Evolutionary conservation across 2,888 invertebrate genomes (phyloP).

Genomic region (Nematopogon swammerdamellus): DNA sequence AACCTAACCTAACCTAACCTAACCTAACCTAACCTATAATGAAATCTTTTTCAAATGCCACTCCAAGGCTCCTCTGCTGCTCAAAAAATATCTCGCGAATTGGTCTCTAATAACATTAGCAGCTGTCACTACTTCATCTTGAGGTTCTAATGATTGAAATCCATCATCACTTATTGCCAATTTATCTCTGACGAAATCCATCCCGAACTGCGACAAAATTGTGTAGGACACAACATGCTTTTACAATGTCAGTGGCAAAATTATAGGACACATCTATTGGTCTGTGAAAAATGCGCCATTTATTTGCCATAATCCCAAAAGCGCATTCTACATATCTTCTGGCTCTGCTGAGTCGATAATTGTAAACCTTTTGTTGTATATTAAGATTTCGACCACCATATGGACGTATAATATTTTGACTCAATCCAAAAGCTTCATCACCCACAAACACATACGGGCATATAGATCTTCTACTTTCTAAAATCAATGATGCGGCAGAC

Average conservation of each 20-base stretch:
- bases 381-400: background rate
- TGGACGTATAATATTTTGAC: background rate
- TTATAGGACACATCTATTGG: slow-evolving; percentile 7
- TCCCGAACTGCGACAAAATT: slow-evolving; percentile 10
- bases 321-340: background rate
- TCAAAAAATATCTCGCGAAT: slow-evolving; percentile 12
- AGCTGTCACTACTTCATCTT: slow-evolving; percentile 10
- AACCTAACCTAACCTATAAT: no score
- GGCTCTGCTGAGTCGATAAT: background rate
- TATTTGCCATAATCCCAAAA: background rate
- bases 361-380: background rate
- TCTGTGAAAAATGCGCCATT: background rate
- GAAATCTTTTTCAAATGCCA: no score
- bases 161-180: slow-evolving; percentile 12
- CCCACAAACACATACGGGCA: background rate
- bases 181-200: slow-evolving; percentile 11
- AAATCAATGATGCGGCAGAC: no score
- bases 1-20: no score
- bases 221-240: slow-evolving; percentile 6
- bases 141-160: background rate
- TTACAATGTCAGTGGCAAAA: slow-evolving; percentile 9
- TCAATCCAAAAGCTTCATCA: background rate
- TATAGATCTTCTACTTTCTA: no score
- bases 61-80: slow-evolving; percentile 12
- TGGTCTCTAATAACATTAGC: slow-evolving; percentile 13